Percentiles rank a stretch among this genome's conserved stretches.
phyloP scores from a whole-genome alignment of 2,797 vertebrate genomes.

The Rhodeus uyekii region DNA sequence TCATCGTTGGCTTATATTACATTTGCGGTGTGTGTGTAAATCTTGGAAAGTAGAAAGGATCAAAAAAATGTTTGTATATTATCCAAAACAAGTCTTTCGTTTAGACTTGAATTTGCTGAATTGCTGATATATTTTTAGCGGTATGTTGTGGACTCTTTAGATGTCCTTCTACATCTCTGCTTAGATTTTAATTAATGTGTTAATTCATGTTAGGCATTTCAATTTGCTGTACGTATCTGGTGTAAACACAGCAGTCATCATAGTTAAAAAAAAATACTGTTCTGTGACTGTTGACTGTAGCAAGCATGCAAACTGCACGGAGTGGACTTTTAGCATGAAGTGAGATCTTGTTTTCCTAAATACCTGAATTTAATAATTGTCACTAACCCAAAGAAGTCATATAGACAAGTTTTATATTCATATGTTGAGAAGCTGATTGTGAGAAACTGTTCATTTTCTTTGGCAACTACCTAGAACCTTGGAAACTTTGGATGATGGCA shows the following conservation, averaged over 20 bases:
- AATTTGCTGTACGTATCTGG: constrained; percentile 12
- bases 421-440: neutral
- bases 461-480: neutral
- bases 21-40: constrained; percentile 47
- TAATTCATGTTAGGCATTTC: neutral
- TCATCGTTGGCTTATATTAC: constrained; percentile 33
- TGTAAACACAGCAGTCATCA: neutral
- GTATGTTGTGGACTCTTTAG: constrained; percentile 9
- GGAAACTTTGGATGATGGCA: constrained; percentile 22
- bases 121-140: constrained; percentile 6
- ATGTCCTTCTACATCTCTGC: neutral
- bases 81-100: constrained; percentile 40
- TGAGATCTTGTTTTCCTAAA: constrained; percentile 1
- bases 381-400: neutral
- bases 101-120: constrained; percentile 45
- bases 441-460: constrained; percentile 11
- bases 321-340: constrained; percentile 15
- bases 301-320: constrained; percentile 21
- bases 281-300: neutral
- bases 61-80: constrained; percentile 10
- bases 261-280: neutral
- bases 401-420: neutral
- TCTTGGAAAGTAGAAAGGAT: constrained; percentile 9
- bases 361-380: constrained; percentile 10
- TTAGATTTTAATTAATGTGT: neutral